These are phyloP conservation scores for Ambastaia sidthimunki DNA, from an alignment of 2,797 vertebrate species.

Conservation along the genomic window DNA sequence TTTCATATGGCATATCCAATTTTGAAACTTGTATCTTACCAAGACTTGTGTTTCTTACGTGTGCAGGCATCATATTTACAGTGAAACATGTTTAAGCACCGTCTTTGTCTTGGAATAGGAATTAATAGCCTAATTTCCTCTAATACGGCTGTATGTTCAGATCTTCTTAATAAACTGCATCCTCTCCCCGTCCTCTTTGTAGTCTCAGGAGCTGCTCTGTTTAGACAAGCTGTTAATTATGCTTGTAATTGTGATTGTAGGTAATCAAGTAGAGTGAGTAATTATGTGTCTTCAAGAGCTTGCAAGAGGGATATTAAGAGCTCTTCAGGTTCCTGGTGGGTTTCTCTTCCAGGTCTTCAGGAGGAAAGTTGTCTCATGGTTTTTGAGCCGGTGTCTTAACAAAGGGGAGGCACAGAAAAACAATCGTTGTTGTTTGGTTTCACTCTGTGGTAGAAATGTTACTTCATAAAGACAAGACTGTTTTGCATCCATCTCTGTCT, in stretches of 20 bases:
- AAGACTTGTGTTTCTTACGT: background rate
- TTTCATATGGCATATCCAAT: background rate
- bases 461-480: background rate
- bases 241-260: slow-evolving; percentile 45
- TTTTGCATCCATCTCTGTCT: slow-evolving; percentile 1
- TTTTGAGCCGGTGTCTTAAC: background rate
- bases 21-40: background rate
- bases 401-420: background rate
- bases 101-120: background rate
- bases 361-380: slow-evolving; percentile 25
- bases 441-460: slow-evolving; percentile 4
- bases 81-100: background rate
- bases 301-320: slow-evolving; percentile 29
- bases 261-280: slow-evolving; percentile 49
- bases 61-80: background rate
- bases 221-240: slow-evolving; percentile 52
- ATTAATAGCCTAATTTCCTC: background rate
- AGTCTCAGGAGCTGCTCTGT: slow-evolving; percentile 27
- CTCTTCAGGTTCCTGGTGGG: slow-evolving; percentile 13
- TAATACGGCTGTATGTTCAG: background rate
- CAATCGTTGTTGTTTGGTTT: background rate
- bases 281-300: slow-evolving; percentile 45
- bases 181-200: slow-evolving; percentile 2
- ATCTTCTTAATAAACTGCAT: background rate
- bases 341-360: slow-evolving; percentile 5